phyloP scores from a whole-genome alignment of 2,797 vertebrate genomes.

The Phalanger gymnotis region DNA sequence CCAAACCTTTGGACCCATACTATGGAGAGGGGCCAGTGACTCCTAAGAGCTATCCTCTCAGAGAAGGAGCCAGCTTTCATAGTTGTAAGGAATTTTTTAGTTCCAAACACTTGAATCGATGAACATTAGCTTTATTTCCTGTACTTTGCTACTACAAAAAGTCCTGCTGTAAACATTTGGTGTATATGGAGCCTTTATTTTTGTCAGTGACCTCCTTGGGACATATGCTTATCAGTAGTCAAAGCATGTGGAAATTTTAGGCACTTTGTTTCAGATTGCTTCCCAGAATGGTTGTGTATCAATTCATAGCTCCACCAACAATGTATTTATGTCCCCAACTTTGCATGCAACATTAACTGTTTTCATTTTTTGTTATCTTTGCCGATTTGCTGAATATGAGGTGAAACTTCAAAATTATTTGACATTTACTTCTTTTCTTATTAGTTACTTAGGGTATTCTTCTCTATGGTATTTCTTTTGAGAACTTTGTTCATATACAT shows the following conservation, averaged over 20 bases:
- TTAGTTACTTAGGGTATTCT: neutral
- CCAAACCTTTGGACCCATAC: neutral
- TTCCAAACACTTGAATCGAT: neutral
- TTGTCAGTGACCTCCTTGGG: neutral
- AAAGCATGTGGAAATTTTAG: neutral
- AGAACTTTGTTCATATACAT: neutral
- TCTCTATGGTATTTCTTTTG: neutral
- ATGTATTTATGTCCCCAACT: no score
- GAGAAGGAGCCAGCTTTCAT: neutral
- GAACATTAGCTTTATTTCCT: neutral
- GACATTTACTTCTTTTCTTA: neutral
- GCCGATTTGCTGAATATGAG: neutral
- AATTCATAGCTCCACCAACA: no score
- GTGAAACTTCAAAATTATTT: neutral
- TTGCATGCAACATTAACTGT: neutral
- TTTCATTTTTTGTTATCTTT: neutral
- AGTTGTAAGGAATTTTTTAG: neutral
- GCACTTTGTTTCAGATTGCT: neutral
- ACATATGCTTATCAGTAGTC: neutral
- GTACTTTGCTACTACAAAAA: neutral
- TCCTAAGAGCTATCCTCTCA: neutral
- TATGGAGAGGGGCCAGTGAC: neutral
- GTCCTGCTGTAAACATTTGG: neutral
- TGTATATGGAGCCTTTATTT: neutral
- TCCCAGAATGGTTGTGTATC: neutral